Conservation (phyloP, 2,113 vertebrate species). For the Dissostichus mawsoni region DNA sequence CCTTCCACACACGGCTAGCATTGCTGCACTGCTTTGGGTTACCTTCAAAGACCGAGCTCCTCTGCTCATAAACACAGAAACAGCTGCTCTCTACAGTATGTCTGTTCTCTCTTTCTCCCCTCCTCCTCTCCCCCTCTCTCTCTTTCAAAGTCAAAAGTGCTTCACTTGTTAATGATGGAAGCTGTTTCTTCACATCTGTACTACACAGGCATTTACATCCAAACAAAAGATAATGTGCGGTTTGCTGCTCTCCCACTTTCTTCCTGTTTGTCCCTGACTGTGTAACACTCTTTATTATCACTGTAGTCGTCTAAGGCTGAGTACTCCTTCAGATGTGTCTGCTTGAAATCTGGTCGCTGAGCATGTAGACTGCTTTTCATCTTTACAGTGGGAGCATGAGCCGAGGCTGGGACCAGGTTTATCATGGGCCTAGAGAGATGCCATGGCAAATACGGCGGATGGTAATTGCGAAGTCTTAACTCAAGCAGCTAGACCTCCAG, state of each 20-base stretch:
- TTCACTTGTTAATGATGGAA: conserved; percentile 80
- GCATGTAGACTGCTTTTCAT: conserved; percentile 69
- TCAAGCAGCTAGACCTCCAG: conserved; percentile 58
- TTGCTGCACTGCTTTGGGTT: conserved; percentile 79
- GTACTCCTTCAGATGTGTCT: conserved; percentile 71
- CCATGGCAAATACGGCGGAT: conserved; percentile 27
- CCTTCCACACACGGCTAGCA: conserved; percentile 70
- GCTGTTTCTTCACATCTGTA: conserved; percentile 77
- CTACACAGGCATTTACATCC: conserved; percentile 78
- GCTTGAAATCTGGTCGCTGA: conserved; percentile 65
- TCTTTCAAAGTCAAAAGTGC: conserved; percentile 84
- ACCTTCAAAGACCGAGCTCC: conserved; percentile 82
- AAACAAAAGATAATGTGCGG: conserved; percentile 81
- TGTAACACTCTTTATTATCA: conserved; percentile 68
- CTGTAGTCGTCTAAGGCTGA: conserved; percentile 55
- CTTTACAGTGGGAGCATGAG: conserved; percentile 56
- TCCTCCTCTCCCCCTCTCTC: conserved; percentile 57
- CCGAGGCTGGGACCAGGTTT: conserved; percentile 56
- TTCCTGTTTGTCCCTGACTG: conserved; percentile 71
- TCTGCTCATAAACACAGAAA: conserved; percentile 82
- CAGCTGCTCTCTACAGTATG: conserved; percentile 84
- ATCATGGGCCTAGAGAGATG: conserved; percentile 57
- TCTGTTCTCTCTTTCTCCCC: conserved; percentile 67
- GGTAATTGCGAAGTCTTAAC: conserved; percentile 59
- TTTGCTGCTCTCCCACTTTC: conserved; percentile 70